Conservation (phyloP, 2,888 invertebrate genomes). For the Eupithecia vulgata region DNA sequence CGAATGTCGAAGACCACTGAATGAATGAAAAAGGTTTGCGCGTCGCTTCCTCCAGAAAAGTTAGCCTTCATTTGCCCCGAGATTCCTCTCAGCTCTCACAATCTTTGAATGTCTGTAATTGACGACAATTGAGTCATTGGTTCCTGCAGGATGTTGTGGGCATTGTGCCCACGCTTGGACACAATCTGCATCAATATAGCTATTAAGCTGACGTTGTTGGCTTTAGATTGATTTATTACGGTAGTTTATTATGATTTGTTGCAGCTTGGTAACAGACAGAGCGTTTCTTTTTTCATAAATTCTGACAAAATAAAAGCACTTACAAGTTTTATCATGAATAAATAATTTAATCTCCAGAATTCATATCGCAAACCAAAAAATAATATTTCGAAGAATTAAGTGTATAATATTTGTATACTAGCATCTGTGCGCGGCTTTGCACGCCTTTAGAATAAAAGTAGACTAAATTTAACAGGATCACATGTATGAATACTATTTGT, state of each 20-base stretch:
- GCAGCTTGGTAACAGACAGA: background rate
- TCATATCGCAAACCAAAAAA: no score
- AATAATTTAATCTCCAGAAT: no score
- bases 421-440: no score
- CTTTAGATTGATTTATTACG: conserved; percentile 38
- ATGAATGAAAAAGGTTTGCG: no score
- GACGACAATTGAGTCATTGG: conserved; percentile 42
- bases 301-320: background rate
- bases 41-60: background rate
- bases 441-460: no score
- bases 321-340: background rate
- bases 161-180: conserved; percentile 43
- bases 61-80: background rate
- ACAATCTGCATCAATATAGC: conserved; percentile 43
- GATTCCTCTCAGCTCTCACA: conserved; percentile 20
- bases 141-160: conserved; percentile 46
- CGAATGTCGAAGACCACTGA: no score
- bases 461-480: no score
- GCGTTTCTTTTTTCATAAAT: background rate
- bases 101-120: conserved; percentile 41
- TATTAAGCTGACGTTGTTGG: conserved; percentile 37
- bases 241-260: conserved; percentile 4
- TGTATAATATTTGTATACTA: no score
- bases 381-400: no score
- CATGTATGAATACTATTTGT: no score